Evolutionary conservation across 2,113 vertebrate genomes (phyloP), one percentile per base, ranked within the genome.

Genomic region (Leucopternis melanops): DNA sequence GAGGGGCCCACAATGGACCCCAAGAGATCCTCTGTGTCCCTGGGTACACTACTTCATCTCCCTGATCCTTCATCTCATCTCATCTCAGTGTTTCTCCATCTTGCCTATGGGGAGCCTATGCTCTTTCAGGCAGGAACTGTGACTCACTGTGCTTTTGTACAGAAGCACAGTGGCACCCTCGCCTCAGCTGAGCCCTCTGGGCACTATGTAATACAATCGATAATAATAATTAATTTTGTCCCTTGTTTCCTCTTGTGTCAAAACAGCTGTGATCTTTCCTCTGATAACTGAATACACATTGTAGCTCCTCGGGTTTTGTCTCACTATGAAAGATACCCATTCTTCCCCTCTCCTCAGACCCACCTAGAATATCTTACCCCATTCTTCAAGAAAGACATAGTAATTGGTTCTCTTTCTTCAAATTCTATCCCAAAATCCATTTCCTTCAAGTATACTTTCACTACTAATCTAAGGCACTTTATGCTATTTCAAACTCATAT

Each of bases 211-310:
- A 74, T 19, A 34, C 13, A 87, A 85, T 95, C 78, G 0, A 96
- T 97, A 88, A 71, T 23, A 74, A 62, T 87, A 85, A 95, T 74
- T 71, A 91, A 86, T 85, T 95, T 61, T 91, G 84, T 42, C 73
- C 71, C 38, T 55, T 55, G 23, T 63, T 86, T 94, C 59, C 78
- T 81, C 52, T 75, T 75, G 44, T 50, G 61, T 50, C 44, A 9
- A 79, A 10, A 10, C n/a, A 50, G 59, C 54, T 78, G 49, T 52
- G 18, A 45, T 73, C 61, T 75, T 55, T 69, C 21, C 62, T 80
- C 40, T 75, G 25, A 50, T 21, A 90, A 77, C 54, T 54, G 34
- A 85, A 62, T 40, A 47, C 2, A 58, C 8, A 29, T 8, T 13
- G 2, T 23, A 65, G 38, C 14, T 80, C 7, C 62, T 67, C 9